Evolutionary conservation across 2,797 vertebrate species (phyloP), one percentile per base, ranked within the genome.

Genomic region (Sebastes nivosus): DNA sequence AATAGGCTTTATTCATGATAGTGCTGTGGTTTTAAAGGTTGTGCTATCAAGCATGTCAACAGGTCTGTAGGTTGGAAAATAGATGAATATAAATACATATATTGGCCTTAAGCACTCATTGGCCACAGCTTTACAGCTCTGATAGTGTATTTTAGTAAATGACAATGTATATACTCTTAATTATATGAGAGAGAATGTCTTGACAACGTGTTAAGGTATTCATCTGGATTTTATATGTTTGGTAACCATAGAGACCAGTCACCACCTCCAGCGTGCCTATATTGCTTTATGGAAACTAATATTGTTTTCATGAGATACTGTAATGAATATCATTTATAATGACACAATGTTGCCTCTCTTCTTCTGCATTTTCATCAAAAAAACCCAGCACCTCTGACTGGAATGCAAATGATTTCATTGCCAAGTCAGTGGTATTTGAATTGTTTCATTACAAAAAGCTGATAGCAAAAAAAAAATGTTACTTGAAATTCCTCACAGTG

Each of bases 281-380:
- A 58, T 82, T 86, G 65, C 72, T 88, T 84, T 79, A 76, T 83
- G 52, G 59, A 84, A 82, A 83, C 70, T 50, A 79, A 75, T 80
- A 74, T 57, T 79, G 71, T 84, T 83, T 85, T 60, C 58, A 80
- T 14, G 22, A 79, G 67, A 80, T 25, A 20, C 63, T 60, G 34
- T 83, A 71, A 79, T 82, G 76, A 84, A 54, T 90, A 83, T 86
- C 59, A 85, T 90, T 84, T 77, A 63, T 27, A 76, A 29, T 77
- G 84, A 78, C 77, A 86, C 11, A 16, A 72, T 67, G 67, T 24
- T 71, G 55, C 67, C 69, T 74, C 16, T 77, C 36, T 60, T 81
- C 85, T 86, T 82, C 63, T 80, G 72, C 63, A 76, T 85, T 87
- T 82, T 85, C 81, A 88, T 85, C 75, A 67, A 75, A 82, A 84